Conservation (phyloP, 2,888 invertebrate genomes). For the Standfussiana lucernea region DNA sequence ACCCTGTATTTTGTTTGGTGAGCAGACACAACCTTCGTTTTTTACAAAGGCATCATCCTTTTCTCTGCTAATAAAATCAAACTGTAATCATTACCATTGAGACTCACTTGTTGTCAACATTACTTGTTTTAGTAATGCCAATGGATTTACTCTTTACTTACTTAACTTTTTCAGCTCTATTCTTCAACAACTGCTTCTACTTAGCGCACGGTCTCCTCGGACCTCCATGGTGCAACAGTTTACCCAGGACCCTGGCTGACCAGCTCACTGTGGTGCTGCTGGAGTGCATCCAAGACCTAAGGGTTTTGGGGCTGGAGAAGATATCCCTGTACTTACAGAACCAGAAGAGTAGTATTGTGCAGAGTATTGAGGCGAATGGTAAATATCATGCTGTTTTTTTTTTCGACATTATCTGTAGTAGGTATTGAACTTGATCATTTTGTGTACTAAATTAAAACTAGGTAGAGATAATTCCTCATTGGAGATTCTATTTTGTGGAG, state of each 20-base stretch:
- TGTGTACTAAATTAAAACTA: neutral
- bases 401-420: no score
- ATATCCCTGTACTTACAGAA: conserved; percentile 85
- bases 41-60: neutral
- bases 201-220: conserved; percentile 87
- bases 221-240: conserved; percentile 85
- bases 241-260: conserved; percentile 78
- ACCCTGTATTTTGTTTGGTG: neutral
- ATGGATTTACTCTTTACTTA: neutral
- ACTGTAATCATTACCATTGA: neutral
- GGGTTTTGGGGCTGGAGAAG: conserved; percentile 86
- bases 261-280: conserved; percentile 78
- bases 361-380: conserved; percentile 83
- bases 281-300: conserved; percentile 85
- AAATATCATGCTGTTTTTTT: conserved; percentile 37
- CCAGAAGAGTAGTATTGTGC: conserved; percentile 81
- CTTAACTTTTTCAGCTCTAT: conserved; percentile 81
- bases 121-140: neutral
- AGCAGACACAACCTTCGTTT: neutral
- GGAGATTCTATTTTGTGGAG: neutral
- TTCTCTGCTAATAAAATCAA: neutral
- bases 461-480: neutral
- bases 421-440: no score
- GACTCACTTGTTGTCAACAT: neutral
- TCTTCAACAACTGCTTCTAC: conserved; percentile 90